Evolutionary conservation across 92 coral and sea anemone species (phyloP).

Genomic region (Palythoa grandiflora): DNA sequence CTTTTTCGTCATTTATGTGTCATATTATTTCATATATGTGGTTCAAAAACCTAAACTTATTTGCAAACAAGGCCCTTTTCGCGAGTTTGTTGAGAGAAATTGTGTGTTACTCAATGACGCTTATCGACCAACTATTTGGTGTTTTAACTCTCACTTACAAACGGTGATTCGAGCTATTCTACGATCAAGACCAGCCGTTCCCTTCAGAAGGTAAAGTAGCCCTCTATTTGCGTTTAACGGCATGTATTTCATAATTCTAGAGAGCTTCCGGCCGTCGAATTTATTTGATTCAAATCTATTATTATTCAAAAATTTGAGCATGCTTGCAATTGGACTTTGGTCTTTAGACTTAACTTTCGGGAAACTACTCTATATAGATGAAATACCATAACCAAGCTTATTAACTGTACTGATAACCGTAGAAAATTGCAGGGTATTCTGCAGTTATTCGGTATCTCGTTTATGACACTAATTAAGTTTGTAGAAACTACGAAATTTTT

Average conservation of each 20-base stretch:
- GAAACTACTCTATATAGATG: too few species aligned
- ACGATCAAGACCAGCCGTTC: conserved; percentile 81
- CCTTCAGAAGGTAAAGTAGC: conserved; percentile 75
- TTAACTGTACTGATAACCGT: too few species aligned
- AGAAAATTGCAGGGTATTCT: too few species aligned
- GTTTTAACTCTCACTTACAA: conserved; percentile 85
- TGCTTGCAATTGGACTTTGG: not conserved
- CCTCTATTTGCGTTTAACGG: not conserved
- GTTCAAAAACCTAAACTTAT: conserved; percentile 79
- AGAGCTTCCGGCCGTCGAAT: not conserved
- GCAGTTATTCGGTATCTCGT: too few species aligned
- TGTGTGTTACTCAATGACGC: conserved; percentile 69
- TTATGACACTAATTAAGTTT: too few species aligned
- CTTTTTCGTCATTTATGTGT: conserved; percentile 58
- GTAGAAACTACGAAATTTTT: too few species aligned
- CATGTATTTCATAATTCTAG: not conserved
- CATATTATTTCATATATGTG: conserved; percentile 78
- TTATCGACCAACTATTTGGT: conserved; percentile 89
- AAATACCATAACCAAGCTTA: too few species aligned
- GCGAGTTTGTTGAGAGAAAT: conserved; percentile 65
- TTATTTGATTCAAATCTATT: not conserved
- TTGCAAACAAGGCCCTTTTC: conserved; percentile 83
- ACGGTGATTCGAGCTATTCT: conserved; percentile 80
- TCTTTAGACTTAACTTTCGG: not conserved
- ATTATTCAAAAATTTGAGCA: not conserved